Evolutionary conservation across 2,797 vertebrate genomes (phyloP), one percentile per base, ranked within the genome.

Genomic region (Pipistrellus kuhlii): DNA sequence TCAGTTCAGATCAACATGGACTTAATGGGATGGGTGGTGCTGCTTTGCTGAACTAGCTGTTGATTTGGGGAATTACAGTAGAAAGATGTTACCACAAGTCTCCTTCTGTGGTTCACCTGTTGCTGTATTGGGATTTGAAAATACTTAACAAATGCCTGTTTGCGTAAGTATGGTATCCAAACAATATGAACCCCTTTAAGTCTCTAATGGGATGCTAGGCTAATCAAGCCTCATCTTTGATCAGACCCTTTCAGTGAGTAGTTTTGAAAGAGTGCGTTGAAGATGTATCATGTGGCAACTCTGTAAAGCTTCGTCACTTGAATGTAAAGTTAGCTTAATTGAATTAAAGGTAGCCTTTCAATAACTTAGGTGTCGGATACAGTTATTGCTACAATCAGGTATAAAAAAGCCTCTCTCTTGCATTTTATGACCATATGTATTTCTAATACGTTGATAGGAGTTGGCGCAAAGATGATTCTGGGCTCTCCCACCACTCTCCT

Each of bases 91-190:
- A 68, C 69, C 66, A 8, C 44, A 64, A 78, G 25, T 59, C 64
- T 59, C 38, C 7, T 75, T 88, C 17, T 91, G 23, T 91, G 38
- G 12, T 15, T 68, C 80, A 25, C 86, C 85, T 64, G 21, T 88
- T 92, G 88, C 85, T 86, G 9, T 64, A 35, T 88, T 95, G 85
- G 69, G 51, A 78, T 92, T 95, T 90, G 62, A 48, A 51, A 87
- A 84, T 71, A 57, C 20, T 82, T 23, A 73, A 71, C 23, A 27
- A 77, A 46, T 82, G 66, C 23, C 27, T 71, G 12, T 68, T 90
- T 81, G 55, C 4, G 5, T 72, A 85, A 35, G 27, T 89, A 69
- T 57, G 59, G 80, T 51, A 44, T 78, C 78, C 27, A 75, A 80
- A 72, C 3, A 90, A 32, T 72, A 57, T 59, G 71, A 81, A 27